A percentile compares a stretch with the other conserved stretches of the same genome.
Evolutionary conservation across 1,140 invertebrate genomes (phyloP).

Genomic region (Bombus polaris): DNA sequence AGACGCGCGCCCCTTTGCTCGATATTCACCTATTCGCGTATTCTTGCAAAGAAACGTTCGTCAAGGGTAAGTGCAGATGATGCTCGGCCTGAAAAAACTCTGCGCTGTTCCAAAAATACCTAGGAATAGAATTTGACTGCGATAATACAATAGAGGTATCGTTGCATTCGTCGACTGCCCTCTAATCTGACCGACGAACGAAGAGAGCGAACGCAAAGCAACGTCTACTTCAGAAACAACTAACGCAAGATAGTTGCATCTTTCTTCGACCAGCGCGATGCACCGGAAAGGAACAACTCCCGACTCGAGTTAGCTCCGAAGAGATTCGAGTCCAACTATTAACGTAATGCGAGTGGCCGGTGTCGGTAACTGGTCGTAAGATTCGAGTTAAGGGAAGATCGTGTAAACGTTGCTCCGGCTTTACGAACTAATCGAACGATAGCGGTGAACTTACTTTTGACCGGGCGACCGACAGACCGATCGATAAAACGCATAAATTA

Average conservation of each 20-base stretch:
- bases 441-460: background rate
- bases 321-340: slow-evolving; percentile 49
- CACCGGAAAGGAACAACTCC: background rate
- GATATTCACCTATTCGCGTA: background rate
- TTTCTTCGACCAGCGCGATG: background rate
- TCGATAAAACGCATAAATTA: slow-evolving; percentile 16
- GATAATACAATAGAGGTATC: background rate
- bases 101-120: background rate
- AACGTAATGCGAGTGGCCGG: slow-evolving; percentile 43
- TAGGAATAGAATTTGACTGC: background rate
- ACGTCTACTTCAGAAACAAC: background rate
- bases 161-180: slow-evolving; percentile 35
- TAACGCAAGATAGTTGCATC: background rate
- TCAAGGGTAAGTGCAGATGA: background rate
- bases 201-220: background rate
- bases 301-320: slow-evolving; percentile 1
- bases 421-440: slow-evolving; percentile 7
- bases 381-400: slow-evolving; percentile 20
- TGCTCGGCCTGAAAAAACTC: background rate
- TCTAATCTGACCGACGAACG: slow-evolving; percentile 42
- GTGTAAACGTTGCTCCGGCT: background rate
- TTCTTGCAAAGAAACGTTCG: background rate
- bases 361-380: background rate
- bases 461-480: background rate
- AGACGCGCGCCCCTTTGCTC: background rate